Evolutionary conservation across 1,140 invertebrate species (phyloP).

Genomic region (Drosophila grimshawi): DNA sequence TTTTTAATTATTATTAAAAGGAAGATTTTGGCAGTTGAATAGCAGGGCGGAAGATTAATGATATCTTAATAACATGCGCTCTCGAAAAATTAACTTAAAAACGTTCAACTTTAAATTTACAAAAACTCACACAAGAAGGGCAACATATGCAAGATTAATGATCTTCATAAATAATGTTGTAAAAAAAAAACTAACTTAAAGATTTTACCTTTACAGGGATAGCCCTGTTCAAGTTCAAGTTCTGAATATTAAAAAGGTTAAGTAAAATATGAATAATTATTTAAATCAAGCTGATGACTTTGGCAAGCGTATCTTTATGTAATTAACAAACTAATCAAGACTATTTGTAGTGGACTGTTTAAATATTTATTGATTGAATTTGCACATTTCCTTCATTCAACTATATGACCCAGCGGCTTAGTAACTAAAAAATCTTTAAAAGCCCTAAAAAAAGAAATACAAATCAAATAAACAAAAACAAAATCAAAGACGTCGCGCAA

Average conservation of each 20-base stretch:
- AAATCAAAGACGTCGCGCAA: slow-evolving; percentile 26
- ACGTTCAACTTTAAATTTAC: neutral
- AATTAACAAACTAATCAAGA: too few species aligned
- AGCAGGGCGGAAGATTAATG: slow-evolving; percentile 16
- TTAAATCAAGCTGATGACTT: too few species aligned
- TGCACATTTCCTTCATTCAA: neutral
- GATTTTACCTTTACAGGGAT: slow-evolving; percentile 16
- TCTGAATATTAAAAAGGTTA: neutral
- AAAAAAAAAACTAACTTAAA: neutral
- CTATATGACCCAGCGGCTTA: neutral
- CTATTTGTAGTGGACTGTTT: too few species aligned
- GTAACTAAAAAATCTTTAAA: slow-evolving; percentile 10
- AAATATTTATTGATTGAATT: too few species aligned
- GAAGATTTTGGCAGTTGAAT: neutral
- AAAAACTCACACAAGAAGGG: neutral
- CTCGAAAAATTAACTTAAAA: neutral
- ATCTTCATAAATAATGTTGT: slow-evolving; percentile 4
- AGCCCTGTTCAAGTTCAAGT: neutral
- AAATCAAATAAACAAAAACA: slow-evolving; percentile 2
- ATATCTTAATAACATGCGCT: neutral
- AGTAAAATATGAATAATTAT: neutral
- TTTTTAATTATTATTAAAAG: neutral
- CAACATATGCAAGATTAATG: slow-evolving; percentile 22
- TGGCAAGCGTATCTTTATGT: too few species aligned
- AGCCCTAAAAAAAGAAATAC: neutral